Conservation (phyloP, 2,113 vertebrate species). For the Nothoprocta perdicaria region DNA sequence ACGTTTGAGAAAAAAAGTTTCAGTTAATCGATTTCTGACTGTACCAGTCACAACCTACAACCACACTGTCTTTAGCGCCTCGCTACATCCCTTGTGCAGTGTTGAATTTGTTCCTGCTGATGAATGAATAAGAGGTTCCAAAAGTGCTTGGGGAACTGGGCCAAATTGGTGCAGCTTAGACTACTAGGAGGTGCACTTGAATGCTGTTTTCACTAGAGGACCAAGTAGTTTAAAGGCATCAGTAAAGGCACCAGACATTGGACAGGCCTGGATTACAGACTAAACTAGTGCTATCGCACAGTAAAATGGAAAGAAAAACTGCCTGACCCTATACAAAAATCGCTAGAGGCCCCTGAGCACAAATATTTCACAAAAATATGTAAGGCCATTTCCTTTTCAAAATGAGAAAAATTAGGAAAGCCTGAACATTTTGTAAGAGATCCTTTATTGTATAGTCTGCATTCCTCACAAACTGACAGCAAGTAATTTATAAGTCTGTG, state of each 20-base stretch:
- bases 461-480: slow-evolving; percentile 33
- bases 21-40: neutral
- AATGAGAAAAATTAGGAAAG: slow-evolving; percentile 42
- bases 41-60: neutral
- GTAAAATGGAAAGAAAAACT: neutral
- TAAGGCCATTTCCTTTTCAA: slow-evolving; percentile 48
- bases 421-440: neutral
- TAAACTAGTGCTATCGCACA: neutral
- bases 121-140: neutral
- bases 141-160: neutral
- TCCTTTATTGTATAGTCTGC: slow-evolving; percentile 46
- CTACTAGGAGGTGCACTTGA: too few relatives aligned
- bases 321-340: neutral
- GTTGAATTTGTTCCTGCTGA: fast-evolving
- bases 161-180: neutral
- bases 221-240: neutral
- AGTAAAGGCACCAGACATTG: slow-evolving; percentile 22
- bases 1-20: neutral
- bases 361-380: slow-evolving; percentile 51
- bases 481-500: slow-evolving; percentile 47
- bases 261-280: slow-evolving; percentile 1
- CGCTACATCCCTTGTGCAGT: fast-evolving
- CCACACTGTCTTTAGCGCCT: neutral
- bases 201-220: neutral
- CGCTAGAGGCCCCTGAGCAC: neutral